Evolutionary conservation across 1,140 invertebrate species (phyloP).

Genomic region (Proales similis): DNA sequence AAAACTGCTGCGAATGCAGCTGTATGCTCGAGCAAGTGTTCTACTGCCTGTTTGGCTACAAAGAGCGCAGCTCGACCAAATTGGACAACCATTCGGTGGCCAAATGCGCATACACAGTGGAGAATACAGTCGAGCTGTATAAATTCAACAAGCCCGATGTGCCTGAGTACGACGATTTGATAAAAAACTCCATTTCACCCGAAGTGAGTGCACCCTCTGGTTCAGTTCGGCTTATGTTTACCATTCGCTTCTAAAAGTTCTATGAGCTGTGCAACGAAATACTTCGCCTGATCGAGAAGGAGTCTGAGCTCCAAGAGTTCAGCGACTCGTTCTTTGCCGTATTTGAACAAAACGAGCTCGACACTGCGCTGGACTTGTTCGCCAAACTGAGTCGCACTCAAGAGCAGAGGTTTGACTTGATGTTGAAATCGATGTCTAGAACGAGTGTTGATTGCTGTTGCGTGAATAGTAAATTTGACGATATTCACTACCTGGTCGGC

Average conservation of each 20-base stretch:
- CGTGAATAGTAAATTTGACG: constrained; percentile 8
- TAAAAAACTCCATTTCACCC: constrained; percentile 1
- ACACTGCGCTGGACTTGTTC: neutral
- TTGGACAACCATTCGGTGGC: constrained; percentile 30
- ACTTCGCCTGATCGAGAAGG: constrained; percentile 3
- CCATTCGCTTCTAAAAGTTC: constrained; percentile 5
- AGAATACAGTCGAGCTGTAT: constrained; percentile 3
- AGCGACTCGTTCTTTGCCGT: neutral
- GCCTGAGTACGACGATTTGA: constrained; percentile 25
- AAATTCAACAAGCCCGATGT: constrained; percentile 4
- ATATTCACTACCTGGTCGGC: constrained; percentile 17
- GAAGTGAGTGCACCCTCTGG: neutral
- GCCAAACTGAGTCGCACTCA: neutral
- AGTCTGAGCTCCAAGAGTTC: neutral
- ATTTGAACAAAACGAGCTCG: neutral
- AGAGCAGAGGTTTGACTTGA: neutral
- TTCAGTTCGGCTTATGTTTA: neutral
- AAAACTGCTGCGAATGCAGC: constrained; percentile 5
- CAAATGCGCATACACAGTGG: neutral
- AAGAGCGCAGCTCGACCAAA: constrained; percentile 1
- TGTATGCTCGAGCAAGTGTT: constrained; percentile 23
- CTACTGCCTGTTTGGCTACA: constrained; percentile 31
- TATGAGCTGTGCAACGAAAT: constrained; percentile 17
- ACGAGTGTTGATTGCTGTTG: constrained; percentile 6
- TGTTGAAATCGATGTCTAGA: neutral